Conservation (phyloP, 2,113 vertebrate genomes). For the Chlorodrepanis virens region DNA sequence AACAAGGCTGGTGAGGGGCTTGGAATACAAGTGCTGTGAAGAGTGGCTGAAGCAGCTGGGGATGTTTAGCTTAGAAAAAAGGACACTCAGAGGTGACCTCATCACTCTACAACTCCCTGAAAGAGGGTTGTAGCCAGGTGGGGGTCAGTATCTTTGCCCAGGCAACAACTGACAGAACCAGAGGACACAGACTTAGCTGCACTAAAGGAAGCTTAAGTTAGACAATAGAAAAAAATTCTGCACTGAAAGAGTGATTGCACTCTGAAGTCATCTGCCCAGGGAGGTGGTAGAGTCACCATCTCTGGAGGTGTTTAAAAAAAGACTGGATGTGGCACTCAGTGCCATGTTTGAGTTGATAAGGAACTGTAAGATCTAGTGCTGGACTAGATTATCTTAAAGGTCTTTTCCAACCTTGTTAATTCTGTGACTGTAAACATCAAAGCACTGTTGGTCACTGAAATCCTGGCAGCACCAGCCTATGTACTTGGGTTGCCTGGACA, state of each 20-base stretch:
- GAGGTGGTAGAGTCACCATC: neutral
- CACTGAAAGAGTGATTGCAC: neutral
- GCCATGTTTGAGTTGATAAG: neutral
- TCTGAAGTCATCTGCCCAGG: neutral
- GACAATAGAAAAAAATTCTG: neutral
- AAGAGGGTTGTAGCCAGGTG: rapidly evolving
- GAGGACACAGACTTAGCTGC: neutral
- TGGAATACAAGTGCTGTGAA: neutral
- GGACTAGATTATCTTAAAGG: neutral
- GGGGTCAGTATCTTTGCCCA: rapidly evolving
- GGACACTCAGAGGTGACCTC: neutral
- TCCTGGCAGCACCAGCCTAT: neutral
- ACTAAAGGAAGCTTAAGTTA: neutral
- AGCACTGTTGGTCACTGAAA: neutral
- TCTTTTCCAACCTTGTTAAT: neutral
- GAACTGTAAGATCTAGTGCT: neutral
- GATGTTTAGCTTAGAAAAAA: neutral
- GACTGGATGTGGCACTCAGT: neutral
- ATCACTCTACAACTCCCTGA: neutral
- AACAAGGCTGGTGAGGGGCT: neutral
- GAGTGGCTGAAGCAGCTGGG: neutral
- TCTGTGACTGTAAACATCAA: neutral
- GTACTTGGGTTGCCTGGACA: neutral
- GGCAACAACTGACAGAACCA: no score
- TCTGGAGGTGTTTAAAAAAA: neutral